phyloP scores from a whole-genome alignment of 2,113 vertebrate genomes.

The Myrmophylax atrothorax region DNA sequence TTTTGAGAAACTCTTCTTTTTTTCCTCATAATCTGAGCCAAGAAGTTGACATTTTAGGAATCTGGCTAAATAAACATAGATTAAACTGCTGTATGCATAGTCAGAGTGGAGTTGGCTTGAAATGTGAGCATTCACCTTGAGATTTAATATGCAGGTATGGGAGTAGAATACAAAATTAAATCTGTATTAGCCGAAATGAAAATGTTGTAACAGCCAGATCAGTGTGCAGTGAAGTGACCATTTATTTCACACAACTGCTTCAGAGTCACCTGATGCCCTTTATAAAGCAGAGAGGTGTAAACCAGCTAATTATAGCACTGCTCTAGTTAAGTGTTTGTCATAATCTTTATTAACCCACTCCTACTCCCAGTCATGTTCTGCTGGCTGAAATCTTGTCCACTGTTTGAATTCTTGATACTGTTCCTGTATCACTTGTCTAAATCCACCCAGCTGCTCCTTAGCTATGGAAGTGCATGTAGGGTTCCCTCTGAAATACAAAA shows the following conservation, averaged over 20 bases:
- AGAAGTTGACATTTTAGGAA: neutral
- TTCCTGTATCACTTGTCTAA: neutral
- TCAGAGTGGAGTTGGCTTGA: neutral
- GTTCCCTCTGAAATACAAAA: neutral
- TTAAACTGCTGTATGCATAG: neutral
- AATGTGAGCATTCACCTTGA: neutral
- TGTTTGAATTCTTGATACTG: neutral
- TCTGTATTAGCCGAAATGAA: neutral
- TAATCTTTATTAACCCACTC: conserved; percentile 28
- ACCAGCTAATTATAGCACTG: conserved; percentile 47
- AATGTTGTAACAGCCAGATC: neutral
- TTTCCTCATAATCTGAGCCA: neutral
- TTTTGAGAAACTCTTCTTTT: neutral
- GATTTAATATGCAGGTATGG: neutral
- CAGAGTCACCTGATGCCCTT: conserved; percentile 25
- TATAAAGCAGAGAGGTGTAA: conserved; percentile 32
- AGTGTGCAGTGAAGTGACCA: neutral
- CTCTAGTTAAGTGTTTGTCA: neutral
- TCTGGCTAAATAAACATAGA: neutral
- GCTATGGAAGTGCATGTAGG: neutral
- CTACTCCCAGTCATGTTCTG: neutral
- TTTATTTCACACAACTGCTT: neutral
- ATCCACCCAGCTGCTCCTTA: neutral
- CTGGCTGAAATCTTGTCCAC: neutral
- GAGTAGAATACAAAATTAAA: neutral